Evolutionary conservation across 2,888 invertebrate species (phyloP), one percentile per base, ranked within the genome.

Genomic region (Caenorhabditis sp.): DNA sequence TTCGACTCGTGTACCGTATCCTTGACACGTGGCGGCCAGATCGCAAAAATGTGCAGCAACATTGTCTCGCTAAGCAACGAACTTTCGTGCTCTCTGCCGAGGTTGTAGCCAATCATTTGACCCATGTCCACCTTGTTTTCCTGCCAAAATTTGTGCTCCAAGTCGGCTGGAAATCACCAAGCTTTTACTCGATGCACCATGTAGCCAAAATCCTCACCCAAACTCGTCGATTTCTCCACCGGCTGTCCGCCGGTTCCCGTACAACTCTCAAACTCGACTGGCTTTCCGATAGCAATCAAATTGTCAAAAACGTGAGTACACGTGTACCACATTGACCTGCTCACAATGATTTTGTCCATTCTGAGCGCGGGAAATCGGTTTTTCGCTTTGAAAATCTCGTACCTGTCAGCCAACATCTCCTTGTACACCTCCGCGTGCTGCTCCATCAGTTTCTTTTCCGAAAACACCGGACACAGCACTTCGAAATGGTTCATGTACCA

Each of bases 81-180:
- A 40, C 6, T 32, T 4, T 32, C 32, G 4, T 9, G 11, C 40
- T 40, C 9, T 6, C 9, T 9, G 9, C 40, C 40, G 13, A 32
- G 9, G 26, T 68, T 58, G 22, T 40, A 68, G n/a, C 68, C 68
- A 13, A 47, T 32, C 56, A 68, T 68, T 32, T 15, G 22, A 3
- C 47, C 47, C 22, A 32, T 47, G 13, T 20, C 22, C 4, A 15
- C 20, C 32, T 68, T 44, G 58, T 68, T 56, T n/a, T 8, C 22
- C 15, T 35, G 20, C 65, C 65, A 65, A 11, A 65, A 65, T 9
- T 37, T 53, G 37, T 37, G 35, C n/a, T 53, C 40, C 0, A 65
- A n/a, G 4, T 65, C 50, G 6, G 9, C 65, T 64, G 51, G 13
- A 40, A 40, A 11, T 40, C 40, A 20, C 32, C 2, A 11, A 40